A percentile compares a stretch with the other conserved stretches of the same genome.
Evolutionary conservation across 2,888 invertebrate species (phyloP).

Genomic region (Anagyrus pseudococci): DNA sequence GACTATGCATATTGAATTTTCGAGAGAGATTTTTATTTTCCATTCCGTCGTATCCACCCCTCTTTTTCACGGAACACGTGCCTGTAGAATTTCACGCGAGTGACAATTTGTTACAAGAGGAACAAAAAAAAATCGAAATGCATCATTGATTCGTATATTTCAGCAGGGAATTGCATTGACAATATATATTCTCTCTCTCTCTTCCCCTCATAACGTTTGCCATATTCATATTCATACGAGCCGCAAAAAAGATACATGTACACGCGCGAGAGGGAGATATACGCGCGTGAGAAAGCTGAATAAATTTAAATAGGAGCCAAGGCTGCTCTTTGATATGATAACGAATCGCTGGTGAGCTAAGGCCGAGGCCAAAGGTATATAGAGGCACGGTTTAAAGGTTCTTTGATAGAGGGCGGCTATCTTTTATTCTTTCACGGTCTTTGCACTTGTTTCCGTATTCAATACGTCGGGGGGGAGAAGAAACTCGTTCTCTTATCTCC

Average conservation of each 20-base stretch:
- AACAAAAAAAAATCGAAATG: too few relatives aligned
- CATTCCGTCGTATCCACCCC: too few relatives aligned
- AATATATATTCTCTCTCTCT: too few relatives aligned
- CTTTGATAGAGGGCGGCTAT: constrained; percentile 47
- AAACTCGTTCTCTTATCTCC: too few relatives aligned
- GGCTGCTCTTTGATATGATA: constrained; percentile 58
- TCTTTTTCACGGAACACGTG: too few relatives aligned
- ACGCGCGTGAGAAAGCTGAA: constrained; percentile 30
- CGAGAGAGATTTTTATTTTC: too few relatives aligned
- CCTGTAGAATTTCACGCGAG: too few relatives aligned
- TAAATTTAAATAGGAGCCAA: constrained; percentile 57
- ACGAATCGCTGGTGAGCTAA: constrained; percentile 43
- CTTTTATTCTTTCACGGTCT: constrained; percentile 39
- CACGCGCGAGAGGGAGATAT: background rate
- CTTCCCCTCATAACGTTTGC: background rate
- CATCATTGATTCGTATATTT: too few relatives aligned
- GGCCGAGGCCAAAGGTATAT: constrained; percentile 11
- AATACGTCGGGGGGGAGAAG: constrained; percentile 7
- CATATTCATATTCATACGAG: constrained; percentile 6
- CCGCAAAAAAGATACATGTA: background rate
- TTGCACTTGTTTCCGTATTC: constrained; percentile 12
- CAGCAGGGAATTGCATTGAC: too few relatives aligned
- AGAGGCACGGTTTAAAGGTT: constrained; percentile 41
- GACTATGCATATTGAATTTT: too few relatives aligned
- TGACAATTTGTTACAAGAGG: too few relatives aligned